Evolutionary conservation across 2,113 vertebrate species (phyloP).

Genomic region (Campylorhamphus procurvoides): DNA sequence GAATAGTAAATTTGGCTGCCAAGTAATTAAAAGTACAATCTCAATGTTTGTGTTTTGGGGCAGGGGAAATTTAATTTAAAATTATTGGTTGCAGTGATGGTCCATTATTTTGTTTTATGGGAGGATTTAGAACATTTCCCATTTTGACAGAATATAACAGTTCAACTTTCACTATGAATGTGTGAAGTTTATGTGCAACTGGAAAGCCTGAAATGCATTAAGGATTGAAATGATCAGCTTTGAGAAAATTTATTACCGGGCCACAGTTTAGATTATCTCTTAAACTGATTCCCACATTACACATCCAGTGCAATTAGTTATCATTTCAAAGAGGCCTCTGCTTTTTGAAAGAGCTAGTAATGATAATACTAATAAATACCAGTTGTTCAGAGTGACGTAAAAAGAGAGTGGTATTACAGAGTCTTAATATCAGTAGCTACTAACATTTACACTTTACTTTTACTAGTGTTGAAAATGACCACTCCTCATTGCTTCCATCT

Average conservation of each 20-base stretch:
- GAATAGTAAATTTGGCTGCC: not conserved
- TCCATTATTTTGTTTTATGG: not conserved
- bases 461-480: not conserved
- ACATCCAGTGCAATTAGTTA: not conserved
- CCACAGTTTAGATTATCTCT: not conserved
- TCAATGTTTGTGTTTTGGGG: not conserved
- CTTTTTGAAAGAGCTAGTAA: not conserved
- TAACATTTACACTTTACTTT: not conserved
- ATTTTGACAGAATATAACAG: not conserved
- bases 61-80: not conserved
- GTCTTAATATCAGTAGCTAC: not conserved
- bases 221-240: not conserved
- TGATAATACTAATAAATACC: not conserved
- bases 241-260: not conserved
- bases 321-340: not conserved
- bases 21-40: not conserved
- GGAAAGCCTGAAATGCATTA: not conserved
- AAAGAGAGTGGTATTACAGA: not conserved
- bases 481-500: not conserved
- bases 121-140: not conserved
- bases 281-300: not conserved
- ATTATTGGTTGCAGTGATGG: slow-evolving; percentile 16
- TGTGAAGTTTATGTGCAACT: slow-evolving; percentile 7
- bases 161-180: not conserved
- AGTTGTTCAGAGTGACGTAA: not conserved